A percentile compares a stretch with the other conserved stretches of the same genome.
These are phyloP conservation scores for Neogale vison DNA, from an alignment of 2,113 vertebrate species.

Conservation along the genomic window DNA sequence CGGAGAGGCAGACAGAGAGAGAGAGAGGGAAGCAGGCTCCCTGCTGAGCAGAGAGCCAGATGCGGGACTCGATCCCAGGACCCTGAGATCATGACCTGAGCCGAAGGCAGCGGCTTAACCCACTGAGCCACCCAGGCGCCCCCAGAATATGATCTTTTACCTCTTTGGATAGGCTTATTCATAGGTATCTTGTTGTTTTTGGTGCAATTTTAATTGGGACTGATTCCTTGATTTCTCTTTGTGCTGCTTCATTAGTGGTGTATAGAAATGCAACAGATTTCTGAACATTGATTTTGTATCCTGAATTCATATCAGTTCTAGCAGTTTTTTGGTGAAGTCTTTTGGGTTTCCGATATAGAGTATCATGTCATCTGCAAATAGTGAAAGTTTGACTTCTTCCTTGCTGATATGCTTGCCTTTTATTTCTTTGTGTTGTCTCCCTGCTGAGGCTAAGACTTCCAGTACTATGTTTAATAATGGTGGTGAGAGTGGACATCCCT, in stretches of 20 bases:
- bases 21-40: too few relatives aligned
- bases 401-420: background rate
- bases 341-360: background rate
- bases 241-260: background rate
- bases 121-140: too few relatives aligned
- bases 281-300: background rate
- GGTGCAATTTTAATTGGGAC: background rate
- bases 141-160: background rate
- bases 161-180: background rate
- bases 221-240: background rate
- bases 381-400: background rate
- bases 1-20: too few relatives aligned
- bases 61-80: too few relatives aligned
- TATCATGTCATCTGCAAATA: background rate
- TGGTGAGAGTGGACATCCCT: background rate
- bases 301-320: background rate
- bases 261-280: background rate
- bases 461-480: background rate
- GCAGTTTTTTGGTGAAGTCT: background rate
- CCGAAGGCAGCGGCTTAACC: too few relatives aligned
- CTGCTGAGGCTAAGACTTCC: background rate
- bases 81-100: too few relatives aligned
- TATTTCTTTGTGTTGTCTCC: background rate
- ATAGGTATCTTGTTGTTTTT: background rate
- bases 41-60: too few relatives aligned